Conservation (phyloP, 2,113 vertebrate genomes). For the Polypterus senegalus region DNA sequence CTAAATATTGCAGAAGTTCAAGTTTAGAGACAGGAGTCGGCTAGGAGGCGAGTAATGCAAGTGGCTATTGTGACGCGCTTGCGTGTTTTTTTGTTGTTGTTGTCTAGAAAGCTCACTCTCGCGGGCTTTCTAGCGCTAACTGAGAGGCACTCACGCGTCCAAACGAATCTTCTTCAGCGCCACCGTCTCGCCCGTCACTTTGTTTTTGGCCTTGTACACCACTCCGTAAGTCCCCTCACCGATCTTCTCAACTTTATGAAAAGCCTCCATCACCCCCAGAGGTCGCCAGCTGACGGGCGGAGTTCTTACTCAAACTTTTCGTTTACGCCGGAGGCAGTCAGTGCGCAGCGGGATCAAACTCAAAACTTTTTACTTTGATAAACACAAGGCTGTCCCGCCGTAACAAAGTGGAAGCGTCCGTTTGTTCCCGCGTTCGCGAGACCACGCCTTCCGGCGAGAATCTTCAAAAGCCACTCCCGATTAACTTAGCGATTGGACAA, state of each 20-base stretch:
- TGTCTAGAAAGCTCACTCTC: no score
- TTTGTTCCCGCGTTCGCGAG: conserved; percentile 25
- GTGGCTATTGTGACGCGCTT: no score
- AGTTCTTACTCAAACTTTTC: no score
- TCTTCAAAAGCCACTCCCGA: no score
- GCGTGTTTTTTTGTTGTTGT: no score
- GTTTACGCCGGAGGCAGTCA: not conserved
- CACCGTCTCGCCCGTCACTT: conserved; percentile 80
- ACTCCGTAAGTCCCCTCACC: conserved; percentile 88
- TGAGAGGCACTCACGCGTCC: conserved; percentile 69
- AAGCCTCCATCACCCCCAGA: conserved; percentile 62
- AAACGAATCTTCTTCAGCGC: conserved; percentile 87
- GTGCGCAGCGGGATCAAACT: not conserved
- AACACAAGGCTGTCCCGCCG: not conserved
- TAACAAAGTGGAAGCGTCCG: conserved; percentile 14
- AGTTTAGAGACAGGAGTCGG: no score
- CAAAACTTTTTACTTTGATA: not conserved
- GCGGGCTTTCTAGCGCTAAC: no score
- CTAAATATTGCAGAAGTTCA: no score
- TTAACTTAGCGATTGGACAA: no score
- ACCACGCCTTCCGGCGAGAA: conserved; percentile 10
- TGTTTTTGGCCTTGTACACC: conserved; percentile 86
- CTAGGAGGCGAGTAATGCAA: no score
- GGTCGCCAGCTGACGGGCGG: conserved; percentile 4
- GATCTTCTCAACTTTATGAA: conserved; percentile 93